Evolutionary conservation across 2,113 vertebrate genomes (phyloP).

Genomic region (Nyctibius bracteatus): DNA sequence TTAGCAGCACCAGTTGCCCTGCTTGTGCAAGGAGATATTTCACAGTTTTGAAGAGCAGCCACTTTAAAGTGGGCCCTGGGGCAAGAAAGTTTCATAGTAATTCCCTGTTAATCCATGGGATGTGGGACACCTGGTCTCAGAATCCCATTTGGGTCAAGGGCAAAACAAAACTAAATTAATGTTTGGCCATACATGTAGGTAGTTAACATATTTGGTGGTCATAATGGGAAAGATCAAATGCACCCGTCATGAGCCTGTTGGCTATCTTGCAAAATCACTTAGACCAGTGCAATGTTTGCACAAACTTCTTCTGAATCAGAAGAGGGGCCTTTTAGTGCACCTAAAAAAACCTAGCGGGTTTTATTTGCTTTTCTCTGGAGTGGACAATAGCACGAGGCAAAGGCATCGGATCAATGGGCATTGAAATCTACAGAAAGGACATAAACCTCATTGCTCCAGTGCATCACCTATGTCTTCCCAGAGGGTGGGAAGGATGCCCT

Average conservation of each 20-base stretch:
- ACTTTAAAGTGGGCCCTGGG: background rate
- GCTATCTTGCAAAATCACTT: background rate
- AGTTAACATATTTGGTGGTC: background rate
- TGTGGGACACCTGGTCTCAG: background rate
- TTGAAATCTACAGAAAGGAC: background rate
- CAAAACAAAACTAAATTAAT: background rate
- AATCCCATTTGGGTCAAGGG: background rate
- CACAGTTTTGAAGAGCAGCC: background rate
- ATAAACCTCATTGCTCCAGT: background rate
- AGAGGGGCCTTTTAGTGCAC: background rate
- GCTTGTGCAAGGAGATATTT: background rate
- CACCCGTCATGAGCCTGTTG: background rate
- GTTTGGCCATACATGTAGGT: accelerated
- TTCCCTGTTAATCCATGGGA: background rate
- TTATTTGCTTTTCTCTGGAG: background rate
- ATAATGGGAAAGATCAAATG: background rate
- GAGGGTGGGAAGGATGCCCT: background rate
- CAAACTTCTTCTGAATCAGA: background rate
- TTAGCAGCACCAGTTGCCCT: background rate
- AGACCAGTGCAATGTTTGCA: background rate
- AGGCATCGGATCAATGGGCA: background rate
- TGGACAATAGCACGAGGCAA: background rate
- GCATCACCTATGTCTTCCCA: background rate
- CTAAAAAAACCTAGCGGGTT: background rate
- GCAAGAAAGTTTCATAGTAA: background rate